Percentiles rank a stretch among this genome's conserved stretches.
These are phyloP conservation scores for Platynereis dumerilii DNA, from an alignment of 2,888 invertebrate species.

Conservation along the genomic window DNA sequence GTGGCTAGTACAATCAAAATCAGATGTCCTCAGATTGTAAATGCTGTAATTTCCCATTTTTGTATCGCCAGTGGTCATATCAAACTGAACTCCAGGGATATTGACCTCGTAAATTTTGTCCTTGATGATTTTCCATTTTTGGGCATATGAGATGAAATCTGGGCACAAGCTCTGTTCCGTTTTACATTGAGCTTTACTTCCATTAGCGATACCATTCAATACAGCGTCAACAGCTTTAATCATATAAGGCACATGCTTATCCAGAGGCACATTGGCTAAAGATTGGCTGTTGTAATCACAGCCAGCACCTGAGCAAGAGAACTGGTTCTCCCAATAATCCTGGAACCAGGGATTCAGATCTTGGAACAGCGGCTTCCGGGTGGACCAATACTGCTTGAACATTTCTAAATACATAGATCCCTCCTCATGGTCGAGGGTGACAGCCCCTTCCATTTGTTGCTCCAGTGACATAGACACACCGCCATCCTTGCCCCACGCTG, in stretches of 20 bases:
- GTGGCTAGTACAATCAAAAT: conserved; percentile 10
- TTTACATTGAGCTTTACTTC: conserved; percentile 28
- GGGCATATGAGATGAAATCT: conserved; percentile 12
- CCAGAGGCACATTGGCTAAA: conserved; percentile 21
- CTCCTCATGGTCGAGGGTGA: conserved; percentile 37
- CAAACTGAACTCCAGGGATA: conserved; percentile 4
- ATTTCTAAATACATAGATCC: not conserved
- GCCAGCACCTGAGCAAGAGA: conserved; percentile 37
- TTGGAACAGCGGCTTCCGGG: conserved; percentile 16
- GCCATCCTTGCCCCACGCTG: conserved; percentile 43
- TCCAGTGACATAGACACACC: conserved; percentile 41
- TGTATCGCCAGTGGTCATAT: conserved; percentile 13
- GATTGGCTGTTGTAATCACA: conserved; percentile 12
- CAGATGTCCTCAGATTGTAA: conserved; percentile 15
- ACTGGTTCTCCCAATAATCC: conserved; percentile 41
- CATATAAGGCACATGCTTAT: conserved; percentile 43
- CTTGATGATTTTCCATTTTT: conserved; percentile 12
- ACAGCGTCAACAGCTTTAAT: conserved; percentile 48
- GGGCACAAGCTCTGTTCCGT: conserved; percentile 8
- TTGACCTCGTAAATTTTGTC: conserved; percentile 7
- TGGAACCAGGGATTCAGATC: conserved; percentile 31
- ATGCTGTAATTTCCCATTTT: conserved; percentile 6
- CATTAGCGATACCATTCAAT: conserved; percentile 40
- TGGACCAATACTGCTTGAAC: conserved; percentile 30
- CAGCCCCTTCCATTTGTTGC: conserved; percentile 42